Conservation (phyloP, 2,113 vertebrate species). For the Pycnonotus jocosus region DNA sequence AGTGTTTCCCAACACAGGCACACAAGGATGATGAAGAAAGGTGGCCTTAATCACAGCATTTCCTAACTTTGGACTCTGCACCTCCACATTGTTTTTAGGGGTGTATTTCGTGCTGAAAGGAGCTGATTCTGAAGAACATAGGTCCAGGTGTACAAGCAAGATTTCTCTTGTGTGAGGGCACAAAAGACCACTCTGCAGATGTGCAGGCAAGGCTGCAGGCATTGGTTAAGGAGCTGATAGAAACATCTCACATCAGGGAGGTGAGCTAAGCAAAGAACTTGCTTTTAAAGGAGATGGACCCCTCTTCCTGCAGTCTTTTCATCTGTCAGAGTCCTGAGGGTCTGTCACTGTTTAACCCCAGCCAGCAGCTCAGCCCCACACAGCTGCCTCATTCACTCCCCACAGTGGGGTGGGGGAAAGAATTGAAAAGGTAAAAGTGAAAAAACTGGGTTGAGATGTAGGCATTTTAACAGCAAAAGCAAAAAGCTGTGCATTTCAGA, state of each 20-base stretch:
- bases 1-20: not conserved
- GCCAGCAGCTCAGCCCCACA: not conserved
- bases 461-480: not conserved
- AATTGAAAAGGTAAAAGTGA: not conserved
- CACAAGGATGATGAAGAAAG: not conserved
- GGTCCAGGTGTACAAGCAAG: accelerated
- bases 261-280: not conserved
- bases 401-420: not conserved
- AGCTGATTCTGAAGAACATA: not conserved
- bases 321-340: not conserved
- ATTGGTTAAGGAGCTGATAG: not conserved
- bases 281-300: not conserved
- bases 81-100: not conserved
- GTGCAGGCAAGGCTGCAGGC: not conserved
- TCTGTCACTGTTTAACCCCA: accelerated
- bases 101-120: not conserved
- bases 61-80: not conserved
- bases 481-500: not conserved
- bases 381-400: not conserved
- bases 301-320: not conserved
- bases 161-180: not conserved
- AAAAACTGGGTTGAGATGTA: not conserved
- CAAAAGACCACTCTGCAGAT: not conserved
- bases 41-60: not conserved
- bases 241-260: not conserved